Base-by-base conservation (phyloP, 2,888 invertebrate species). In the Prosapia bicincta region DNA sequence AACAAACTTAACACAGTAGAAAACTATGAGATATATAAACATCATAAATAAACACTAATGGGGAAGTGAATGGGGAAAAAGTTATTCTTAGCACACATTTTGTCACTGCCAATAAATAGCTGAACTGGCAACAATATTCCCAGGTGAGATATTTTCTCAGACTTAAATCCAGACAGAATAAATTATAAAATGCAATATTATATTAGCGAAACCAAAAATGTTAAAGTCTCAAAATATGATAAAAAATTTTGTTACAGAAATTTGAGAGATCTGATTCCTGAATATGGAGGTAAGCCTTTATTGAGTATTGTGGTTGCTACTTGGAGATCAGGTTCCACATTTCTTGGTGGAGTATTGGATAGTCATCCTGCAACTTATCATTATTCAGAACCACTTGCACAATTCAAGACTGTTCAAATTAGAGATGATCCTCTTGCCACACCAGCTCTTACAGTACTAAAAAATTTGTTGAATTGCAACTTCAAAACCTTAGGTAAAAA, bases 301-400 rank as follows among this genome's bases (percentile, higher is more conserved):
- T 88, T 92, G 79, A 94, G 91, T 84, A 85, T 96, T 69, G 91
- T 96, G 79, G 86, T 95, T 77, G 94, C 95, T n/a, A 94, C 94
- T 15, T 96, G 96, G 95, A 88, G 96, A 81, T 94, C 95, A 3
- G 96, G 96, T 6, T 95, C 96, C 24, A 96, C 96, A 38, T 97
- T 96, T 84, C 87, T 96, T 72, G 96, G 95, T 74, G 95, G 95
- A 83, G 89, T 95, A 66, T 84, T 96, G 70, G 93, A 94, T 84
- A 89, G 94, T 26, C 90, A 95, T 83, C 95, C 96, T 24, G 95
- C 91, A 26, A 96, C 93, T 84, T 96, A 89, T 85, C 96, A 96
- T 86, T 95, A 96, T 84, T 96, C 96, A 83, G 96, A 97, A 85
- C 96, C 96, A 32, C 86, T 96, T 77, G 86, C 95, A 77, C 91